Percentiles rank a stretch among this genome's conserved stretches.
Conservation (phyloP, 2,888 invertebrate species). For the Diploptera punctata region DNA sequence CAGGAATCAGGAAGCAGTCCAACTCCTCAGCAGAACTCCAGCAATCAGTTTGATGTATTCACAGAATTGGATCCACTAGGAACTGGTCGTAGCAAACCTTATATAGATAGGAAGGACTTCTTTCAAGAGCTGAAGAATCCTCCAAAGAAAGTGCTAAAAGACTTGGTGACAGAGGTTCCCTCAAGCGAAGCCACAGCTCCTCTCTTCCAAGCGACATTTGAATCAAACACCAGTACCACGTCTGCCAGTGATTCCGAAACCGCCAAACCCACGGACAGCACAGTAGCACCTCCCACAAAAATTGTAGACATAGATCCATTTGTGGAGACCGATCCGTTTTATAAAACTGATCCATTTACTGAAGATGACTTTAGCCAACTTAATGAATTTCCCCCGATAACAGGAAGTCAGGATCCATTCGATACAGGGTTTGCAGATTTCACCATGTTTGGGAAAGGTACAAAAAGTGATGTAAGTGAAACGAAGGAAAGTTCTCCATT, state of each 20-base stretch:
- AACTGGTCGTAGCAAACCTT: conserved; percentile 89
- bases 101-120: conserved; percentile 95
- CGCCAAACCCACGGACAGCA: conserved; percentile 20
- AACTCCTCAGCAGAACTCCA: background rate
- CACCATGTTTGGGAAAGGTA: conserved; percentile 48
- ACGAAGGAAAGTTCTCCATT: conserved; percentile 23
- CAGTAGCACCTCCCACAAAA: conserved; percentile 26
- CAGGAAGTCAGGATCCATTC: conserved; percentile 64
- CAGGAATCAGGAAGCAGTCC: background rate
- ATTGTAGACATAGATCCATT: conserved; percentile 61
- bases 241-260: conserved; percentile 27
- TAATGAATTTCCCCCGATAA: conserved; percentile 45
- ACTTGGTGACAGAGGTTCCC: conserved; percentile 63
- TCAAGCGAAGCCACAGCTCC: conserved; percentile 46
- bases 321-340: conserved; percentile 76
- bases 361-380: conserved; percentile 61
- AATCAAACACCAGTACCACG: conserved; percentile 38
- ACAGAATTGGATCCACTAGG: conserved; percentile 93
- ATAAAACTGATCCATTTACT: conserved; percentile 70
- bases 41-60: conserved; percentile 76
- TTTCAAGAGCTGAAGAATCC: conserved; percentile 96
- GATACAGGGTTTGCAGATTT: conserved; percentile 58
- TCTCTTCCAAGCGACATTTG: conserved; percentile 51
- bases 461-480: conserved; percentile 10
- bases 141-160: conserved; percentile 90